Evolutionary conservation across 1,140 invertebrate species (phyloP).

Genomic region (Cydia pomonella): DNA sequence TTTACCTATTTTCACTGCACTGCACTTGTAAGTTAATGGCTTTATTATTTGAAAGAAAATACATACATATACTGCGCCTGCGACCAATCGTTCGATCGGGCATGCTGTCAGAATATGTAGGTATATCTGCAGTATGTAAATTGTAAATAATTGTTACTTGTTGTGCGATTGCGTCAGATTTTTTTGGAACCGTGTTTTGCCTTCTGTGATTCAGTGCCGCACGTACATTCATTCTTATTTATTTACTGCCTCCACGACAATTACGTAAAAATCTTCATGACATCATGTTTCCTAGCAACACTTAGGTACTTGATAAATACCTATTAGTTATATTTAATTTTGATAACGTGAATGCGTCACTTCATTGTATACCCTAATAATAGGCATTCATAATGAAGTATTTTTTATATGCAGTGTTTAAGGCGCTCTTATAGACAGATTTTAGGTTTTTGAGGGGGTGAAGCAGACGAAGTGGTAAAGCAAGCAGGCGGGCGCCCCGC

Average conservation of each 20-base stretch:
- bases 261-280: not conserved
- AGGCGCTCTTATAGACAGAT: too few relatives aligned
- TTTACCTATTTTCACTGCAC: too few relatives aligned
- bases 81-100: too few relatives aligned
- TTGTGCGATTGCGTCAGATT: conserved; percentile 10
- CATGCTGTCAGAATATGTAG: not conserved
- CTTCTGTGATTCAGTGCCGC: not conserved
- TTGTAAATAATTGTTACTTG: not conserved
- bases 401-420: too few relatives aligned
- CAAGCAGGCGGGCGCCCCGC: too few relatives aligned
- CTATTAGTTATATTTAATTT: not conserved
- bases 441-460: too few relatives aligned
- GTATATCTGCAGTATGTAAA: not conserved
- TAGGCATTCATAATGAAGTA: not conserved
- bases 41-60: too few relatives aligned
- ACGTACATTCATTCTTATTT: conserved; percentile 2
- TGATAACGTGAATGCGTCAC: too few relatives aligned
- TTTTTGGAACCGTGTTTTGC: not conserved
- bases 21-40: too few relatives aligned
- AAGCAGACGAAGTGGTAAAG: too few relatives aligned
- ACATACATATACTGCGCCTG: too few relatives aligned
- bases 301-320: conserved; percentile 1
- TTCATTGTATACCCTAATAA: not conserved
- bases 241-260: not conserved
- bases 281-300: not conserved